Conservation (phyloP, 1,140 invertebrate genomes). For the Anthonomus grandis region DNA sequence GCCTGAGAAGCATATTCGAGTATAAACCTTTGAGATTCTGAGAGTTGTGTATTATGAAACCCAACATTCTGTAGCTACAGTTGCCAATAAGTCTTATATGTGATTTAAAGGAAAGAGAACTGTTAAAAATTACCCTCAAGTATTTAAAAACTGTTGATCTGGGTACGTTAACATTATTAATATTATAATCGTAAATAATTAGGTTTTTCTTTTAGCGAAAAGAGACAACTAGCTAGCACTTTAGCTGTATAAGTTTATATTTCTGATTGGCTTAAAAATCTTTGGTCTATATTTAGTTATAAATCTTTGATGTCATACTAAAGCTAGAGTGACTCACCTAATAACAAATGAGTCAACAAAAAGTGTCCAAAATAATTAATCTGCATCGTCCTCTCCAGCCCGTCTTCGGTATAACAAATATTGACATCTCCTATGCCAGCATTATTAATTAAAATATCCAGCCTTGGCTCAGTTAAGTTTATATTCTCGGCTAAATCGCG, state of each 20-base stretch:
- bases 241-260: conserved; percentile 35
- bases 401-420: conserved; percentile 56
- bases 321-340: conserved; percentile 52
- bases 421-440: conserved; percentile 53
- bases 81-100: too few relatives aligned
- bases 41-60: too few relatives aligned
- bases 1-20: too few relatives aligned
- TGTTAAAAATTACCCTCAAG: too few relatives aligned
- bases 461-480: conserved; percentile 44
- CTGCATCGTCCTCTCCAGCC: conserved; percentile 60
- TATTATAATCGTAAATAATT: too few relatives aligned
- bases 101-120: too few relatives aligned
- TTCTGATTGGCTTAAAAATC: conserved; percentile 7
- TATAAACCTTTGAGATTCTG: too few relatives aligned
- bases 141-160: too few relatives aligned
- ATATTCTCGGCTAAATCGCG: conserved; percentile 51
- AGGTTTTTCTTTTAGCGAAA: conserved; percentile 22
- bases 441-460: conserved; percentile 66
- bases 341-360: conserved; percentile 60
- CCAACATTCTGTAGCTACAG: too few relatives aligned
- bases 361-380: conserved; percentile 68
- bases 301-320: too few relatives aligned
- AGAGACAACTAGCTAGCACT: conserved; percentile 23
- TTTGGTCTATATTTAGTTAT: too few relatives aligned
- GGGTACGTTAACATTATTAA: too few relatives aligned